Conservation (phyloP, 1,140 invertebrate genomes). For the Coenobita brevimanus region DNA sequence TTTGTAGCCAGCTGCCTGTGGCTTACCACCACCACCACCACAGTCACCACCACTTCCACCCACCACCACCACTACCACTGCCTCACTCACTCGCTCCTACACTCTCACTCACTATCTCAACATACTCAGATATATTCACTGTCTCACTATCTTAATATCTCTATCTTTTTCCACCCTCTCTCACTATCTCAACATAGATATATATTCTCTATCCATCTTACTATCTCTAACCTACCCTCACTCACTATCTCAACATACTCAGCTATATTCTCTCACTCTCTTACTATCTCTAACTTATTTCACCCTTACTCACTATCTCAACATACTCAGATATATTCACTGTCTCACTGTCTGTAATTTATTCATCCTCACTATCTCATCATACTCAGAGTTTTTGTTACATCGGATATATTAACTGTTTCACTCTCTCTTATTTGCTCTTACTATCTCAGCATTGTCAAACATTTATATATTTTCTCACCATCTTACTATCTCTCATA, state of each 20-base stretch:
- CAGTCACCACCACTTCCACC: constrained; percentile 45
- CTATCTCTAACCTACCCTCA: neutral
- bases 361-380: neutral
- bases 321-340: no score
- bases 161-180: neutral
- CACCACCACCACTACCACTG: constrained; percentile 11
- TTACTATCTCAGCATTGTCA: no score
- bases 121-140: neutral
- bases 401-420: neutral
- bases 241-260: neutral
- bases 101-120: neutral
- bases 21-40: constrained; percentile 51
- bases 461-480: no score
- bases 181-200: neutral
- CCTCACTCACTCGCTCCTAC: neutral
- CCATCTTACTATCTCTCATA: no score
- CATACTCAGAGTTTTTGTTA: neutral
- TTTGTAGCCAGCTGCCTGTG: constrained; percentile 53
- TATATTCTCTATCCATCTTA: neutral
- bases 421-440: neutral
- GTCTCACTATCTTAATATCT: neutral
- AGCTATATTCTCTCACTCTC: no score
- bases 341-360: neutral
- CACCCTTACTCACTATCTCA: no score
- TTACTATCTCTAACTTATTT: no score